Evolutionary conservation across 2,888 invertebrate species (phyloP).

Genomic region (Torymus tubicola): DNA sequence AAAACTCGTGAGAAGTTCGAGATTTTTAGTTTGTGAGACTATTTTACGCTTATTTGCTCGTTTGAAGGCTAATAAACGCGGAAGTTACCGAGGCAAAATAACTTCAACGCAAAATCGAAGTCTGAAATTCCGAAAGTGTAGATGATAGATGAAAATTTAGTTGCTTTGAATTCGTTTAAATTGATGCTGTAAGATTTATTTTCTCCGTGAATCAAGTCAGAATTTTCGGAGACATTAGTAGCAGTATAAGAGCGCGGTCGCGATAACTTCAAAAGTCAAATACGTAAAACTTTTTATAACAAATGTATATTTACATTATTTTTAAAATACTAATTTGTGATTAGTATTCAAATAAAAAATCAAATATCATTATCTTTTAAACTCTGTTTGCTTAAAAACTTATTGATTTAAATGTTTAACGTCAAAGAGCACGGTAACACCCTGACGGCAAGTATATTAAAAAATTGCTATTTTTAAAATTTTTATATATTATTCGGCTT

Average conservation of each 20-base stretch:
- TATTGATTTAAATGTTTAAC: too few relatives aligned
- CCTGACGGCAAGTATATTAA: not conserved
- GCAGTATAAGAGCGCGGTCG: slow-evolving; percentile 12
- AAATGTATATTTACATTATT: not conserved
- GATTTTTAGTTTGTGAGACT: not conserved
- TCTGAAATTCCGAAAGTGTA: slow-evolving; percentile 32
- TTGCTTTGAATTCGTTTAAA: not conserved
- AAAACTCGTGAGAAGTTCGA: not conserved
- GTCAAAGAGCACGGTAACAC: too few relatives aligned
- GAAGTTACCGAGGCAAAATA: slow-evolving; percentile 14
- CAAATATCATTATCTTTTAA: too few relatives aligned
- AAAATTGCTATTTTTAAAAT: not conserved
- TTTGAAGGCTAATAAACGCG: not conserved
- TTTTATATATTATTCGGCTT: too few relatives aligned
- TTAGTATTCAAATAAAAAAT: too few relatives aligned
- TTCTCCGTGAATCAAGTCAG: not conserved
- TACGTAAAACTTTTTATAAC: slow-evolving; percentile 19
- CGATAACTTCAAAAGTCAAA: slow-evolving; percentile 26
- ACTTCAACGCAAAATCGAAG: slow-evolving; percentile 23
- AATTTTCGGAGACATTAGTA: slow-evolving; percentile 1
- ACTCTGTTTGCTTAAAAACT: too few relatives aligned
- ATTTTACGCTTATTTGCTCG: slow-evolving; percentile 3
- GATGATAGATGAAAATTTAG: not conserved
- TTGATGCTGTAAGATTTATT: slow-evolving; percentile 30
- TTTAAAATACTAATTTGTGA: too few relatives aligned